phyloP scores from a whole-genome alignment of 1,140 invertebrate genomes.

The Leucophenga varia region DNA sequence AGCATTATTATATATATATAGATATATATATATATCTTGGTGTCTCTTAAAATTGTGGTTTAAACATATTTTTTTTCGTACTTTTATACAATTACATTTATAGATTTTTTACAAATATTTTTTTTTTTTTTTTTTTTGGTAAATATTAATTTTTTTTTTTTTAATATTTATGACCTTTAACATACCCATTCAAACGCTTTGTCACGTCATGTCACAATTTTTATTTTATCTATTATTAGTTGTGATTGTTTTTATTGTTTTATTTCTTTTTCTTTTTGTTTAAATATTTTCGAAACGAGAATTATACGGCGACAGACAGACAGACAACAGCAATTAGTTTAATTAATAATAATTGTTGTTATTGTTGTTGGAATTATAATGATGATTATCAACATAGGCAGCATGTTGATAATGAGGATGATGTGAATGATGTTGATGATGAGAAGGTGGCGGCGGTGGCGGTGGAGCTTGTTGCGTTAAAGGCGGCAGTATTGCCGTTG shows the following conservation, averaged over 20 bases:
- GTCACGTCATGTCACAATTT: too few species aligned
- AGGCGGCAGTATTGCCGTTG: too few species aligned
- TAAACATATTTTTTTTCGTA: too few species aligned
- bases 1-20: too few species aligned
- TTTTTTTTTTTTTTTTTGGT: not conserved
- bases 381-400: too few species aligned
- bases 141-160: not conserved
- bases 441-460: conserved; percentile 23
- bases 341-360: conserved; percentile 12
- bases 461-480: too few species aligned
- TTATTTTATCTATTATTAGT: not conserved
- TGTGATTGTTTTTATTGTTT: not conserved
- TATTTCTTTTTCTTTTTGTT: not conserved
- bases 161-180: conserved; percentile 1
- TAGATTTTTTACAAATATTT: too few species aligned
- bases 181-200: not conserved
- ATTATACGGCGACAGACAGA: not conserved
- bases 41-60: too few species aligned
- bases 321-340: not conserved
- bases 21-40: too few species aligned
- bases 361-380: too few species aligned
- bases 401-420: conserved; percentile 13
- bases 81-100: too few species aligned
- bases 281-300: conserved; percentile 2
- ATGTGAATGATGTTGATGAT: conserved; percentile 16